Evolutionary conservation across 1,140 invertebrate species (phyloP).

Genomic region (Drosophila sproati): DNA sequence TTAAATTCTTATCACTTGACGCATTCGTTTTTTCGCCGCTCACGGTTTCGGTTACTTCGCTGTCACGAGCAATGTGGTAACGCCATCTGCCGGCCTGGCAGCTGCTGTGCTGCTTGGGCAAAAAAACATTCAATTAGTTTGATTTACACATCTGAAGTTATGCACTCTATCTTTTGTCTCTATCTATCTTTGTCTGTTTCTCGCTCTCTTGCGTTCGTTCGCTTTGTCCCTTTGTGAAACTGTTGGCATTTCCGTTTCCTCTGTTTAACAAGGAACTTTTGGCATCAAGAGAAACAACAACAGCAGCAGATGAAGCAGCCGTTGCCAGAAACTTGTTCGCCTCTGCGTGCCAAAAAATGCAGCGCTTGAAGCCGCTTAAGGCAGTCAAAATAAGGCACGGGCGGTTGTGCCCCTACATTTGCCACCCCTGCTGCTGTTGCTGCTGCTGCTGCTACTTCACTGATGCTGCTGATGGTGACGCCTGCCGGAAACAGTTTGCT

Average conservation of each 20-base stretch:
- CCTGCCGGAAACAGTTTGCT: constrained; percentile 63
- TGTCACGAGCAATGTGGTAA: constrained; percentile 26
- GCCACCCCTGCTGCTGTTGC: constrained; percentile 4
- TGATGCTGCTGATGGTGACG: constrained; percentile 20
- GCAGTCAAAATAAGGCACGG: constrained; percentile 22
- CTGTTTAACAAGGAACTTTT: constrained; percentile 81
- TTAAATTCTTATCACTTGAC: constrained; percentile 66
- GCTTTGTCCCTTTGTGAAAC: constrained; percentile 71
- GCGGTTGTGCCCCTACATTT: constrained; percentile 7
- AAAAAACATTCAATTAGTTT: constrained; percentile 80
- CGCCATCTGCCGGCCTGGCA: constrained; percentile 54
- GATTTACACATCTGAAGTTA: constrained; percentile 66
- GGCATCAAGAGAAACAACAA: constrained; percentile 59
- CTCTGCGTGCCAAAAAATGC: constrained; percentile 71
- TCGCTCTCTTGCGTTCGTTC: constrained; percentile 1
- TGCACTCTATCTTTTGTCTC: neutral
- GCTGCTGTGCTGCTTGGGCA: constrained; percentile 64
- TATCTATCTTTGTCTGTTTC: neutral
- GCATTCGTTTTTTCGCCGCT: constrained; percentile 15
- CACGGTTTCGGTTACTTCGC: too few species aligned
- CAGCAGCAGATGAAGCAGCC: constrained; percentile 43
- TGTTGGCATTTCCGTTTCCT: constrained; percentile 80
- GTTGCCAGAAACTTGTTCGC: constrained; percentile 74
- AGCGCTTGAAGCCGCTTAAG: constrained; percentile 47
- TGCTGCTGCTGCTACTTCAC: constrained; percentile 2